These are phyloP conservation scores for Hanleya hanleyi DNA, from an alignment of 2,888 invertebrate genomes.

Conservation along the genomic window DNA sequence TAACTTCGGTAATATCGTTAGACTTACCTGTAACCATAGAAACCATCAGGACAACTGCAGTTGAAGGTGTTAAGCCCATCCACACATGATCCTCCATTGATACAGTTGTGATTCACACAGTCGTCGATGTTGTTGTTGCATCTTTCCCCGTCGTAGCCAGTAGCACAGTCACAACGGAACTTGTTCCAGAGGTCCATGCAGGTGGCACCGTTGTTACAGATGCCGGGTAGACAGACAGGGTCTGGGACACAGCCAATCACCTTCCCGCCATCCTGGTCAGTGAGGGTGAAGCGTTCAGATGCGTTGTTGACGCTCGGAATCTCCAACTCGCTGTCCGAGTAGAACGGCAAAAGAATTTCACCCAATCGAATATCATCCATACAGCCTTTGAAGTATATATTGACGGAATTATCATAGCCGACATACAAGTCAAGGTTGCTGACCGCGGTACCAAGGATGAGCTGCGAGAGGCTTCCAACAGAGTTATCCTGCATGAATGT, in stretches of 20 bases:
- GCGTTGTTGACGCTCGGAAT: background rate
- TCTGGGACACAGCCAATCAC: slow-evolving; percentile 33
- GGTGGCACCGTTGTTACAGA: slow-evolving; percentile 82
- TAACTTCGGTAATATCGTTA: too few species aligned
- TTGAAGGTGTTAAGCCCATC: slow-evolving; percentile 46
- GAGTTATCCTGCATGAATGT: slow-evolving; percentile 8
- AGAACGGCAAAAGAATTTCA: slow-evolving; percentile 87
- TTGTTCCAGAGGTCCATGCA: slow-evolving; percentile 62
- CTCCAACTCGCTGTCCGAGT: slow-evolving; percentile 76
- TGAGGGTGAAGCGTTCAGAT: slow-evolving; percentile 39
- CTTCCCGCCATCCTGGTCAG: slow-evolving; percentile 22
- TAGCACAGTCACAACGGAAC: slow-evolving; percentile 61
- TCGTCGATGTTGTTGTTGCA: slow-evolving; percentile 82
- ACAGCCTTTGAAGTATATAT: slow-evolving; percentile 82
- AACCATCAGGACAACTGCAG: slow-evolving; percentile 61
- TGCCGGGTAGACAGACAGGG: slow-evolving; percentile 74
- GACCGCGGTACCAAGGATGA: background rate
- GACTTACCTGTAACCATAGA: slow-evolving; percentile 53
- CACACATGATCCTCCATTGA: slow-evolving; percentile 53
- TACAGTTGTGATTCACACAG: slow-evolving; percentile 81
- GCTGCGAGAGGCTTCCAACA: background rate
- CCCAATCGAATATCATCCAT: slow-evolving; percentile 91
- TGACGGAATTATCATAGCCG: background rate
- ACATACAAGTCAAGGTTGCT: slow-evolving; percentile 20
- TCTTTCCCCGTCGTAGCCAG: slow-evolving; percentile 54